A percentile compares a stretch with the other conserved stretches of the same genome.
Conservation (phyloP, 2,888 invertebrate species). For the Oligia strigilis region DNA sequence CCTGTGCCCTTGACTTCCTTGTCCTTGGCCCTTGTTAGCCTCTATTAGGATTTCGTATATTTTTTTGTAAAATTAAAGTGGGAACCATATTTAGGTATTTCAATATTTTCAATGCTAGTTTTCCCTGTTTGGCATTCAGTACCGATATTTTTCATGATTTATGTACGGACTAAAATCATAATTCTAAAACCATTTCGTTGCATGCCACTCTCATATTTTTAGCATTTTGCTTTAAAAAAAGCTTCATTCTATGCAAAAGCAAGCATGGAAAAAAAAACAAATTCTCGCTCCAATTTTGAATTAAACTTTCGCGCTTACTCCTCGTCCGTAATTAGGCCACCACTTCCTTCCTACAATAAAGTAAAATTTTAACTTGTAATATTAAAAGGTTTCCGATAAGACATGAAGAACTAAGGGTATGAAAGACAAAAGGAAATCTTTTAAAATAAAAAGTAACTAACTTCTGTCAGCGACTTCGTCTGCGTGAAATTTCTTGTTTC, state of each 20-base stretch:
- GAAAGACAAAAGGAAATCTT: constrained; percentile 32
- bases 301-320: constrained; percentile 27
- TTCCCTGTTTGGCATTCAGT: background rate
- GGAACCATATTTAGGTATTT: background rate
- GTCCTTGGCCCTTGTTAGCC: too few relatives aligned
- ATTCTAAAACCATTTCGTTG: background rate
- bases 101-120: too few relatives aligned
- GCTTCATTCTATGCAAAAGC: background rate
- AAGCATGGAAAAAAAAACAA: background rate
- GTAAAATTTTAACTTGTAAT: constrained; percentile 38
- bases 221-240: background rate
- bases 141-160: background rate
- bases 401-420: constrained; percentile 32
- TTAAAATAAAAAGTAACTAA: constrained; percentile 24
- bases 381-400: constrained; percentile 52
- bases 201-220: background rate
- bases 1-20: too few relatives aligned
- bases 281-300: constrained; percentile 19
- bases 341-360: constrained; percentile 40
- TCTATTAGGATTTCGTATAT: background rate
- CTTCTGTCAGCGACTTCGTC: background rate
- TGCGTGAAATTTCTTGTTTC: background rate
- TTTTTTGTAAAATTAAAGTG: too few relatives aligned
- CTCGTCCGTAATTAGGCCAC: constrained; percentile 35
- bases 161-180: background rate